Conservation (phyloP, 2,113 vertebrate genomes). For the Brachyhypopomus gauderio region DNA sequence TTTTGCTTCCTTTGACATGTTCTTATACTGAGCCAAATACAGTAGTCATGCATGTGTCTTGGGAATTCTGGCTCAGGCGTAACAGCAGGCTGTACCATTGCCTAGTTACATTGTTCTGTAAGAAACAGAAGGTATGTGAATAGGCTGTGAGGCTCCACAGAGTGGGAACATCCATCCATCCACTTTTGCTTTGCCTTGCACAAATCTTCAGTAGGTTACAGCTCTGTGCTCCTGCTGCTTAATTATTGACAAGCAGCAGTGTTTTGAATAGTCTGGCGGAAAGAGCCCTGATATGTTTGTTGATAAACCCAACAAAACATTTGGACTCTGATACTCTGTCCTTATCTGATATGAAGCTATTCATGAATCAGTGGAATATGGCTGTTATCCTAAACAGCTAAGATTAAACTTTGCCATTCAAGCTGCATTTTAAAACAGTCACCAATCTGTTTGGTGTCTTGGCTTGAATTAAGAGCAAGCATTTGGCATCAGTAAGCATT, state of each 20-base stretch:
- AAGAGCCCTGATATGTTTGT: conserved; percentile 11
- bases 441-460: too few relatives aligned
- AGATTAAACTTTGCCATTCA: conserved; percentile 25
- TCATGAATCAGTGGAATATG: conserved; percentile 1
- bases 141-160: neutral
- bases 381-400: neutral
- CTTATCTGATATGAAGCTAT: conserved; percentile 15
- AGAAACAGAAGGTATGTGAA: conserved; percentile 55
- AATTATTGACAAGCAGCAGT: conserved; percentile 43
- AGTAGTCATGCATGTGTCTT: conserved; percentile 63
- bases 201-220: conserved; percentile 13
- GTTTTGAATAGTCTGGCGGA: conserved; percentile 22
- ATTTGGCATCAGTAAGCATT: too few relatives aligned
- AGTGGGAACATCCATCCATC: neutral
- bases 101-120: conserved; percentile 62
- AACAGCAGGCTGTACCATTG: conserved; percentile 66
- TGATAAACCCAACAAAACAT: conserved; percentile 42
- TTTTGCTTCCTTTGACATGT: conserved; percentile 51
- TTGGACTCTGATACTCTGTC: conserved; percentile 37
- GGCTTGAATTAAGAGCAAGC: too few relatives aligned
- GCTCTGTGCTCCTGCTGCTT: conserved; percentile 39
- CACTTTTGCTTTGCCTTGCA: neutral
- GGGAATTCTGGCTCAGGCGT: conserved; percentile 64
- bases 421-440: neutral
- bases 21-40: conserved; percentile 65